These are phyloP conservation scores for Trichonephila inaurata DNA, from an alignment of 1,140 invertebrate species.

Conservation along the genomic window DNA sequence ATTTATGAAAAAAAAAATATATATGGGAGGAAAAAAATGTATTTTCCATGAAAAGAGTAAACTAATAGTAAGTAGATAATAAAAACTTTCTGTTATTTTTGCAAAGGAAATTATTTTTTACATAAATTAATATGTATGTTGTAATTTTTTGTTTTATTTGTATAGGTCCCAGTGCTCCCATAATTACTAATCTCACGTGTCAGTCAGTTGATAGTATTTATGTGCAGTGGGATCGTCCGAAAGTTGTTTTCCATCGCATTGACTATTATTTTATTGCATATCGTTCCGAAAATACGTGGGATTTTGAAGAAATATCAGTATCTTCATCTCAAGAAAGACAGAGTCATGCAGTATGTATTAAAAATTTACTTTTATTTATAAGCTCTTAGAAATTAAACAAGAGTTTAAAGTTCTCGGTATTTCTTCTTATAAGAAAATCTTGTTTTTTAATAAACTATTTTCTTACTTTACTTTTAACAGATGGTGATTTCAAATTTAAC, in stretches of 20 bases:
- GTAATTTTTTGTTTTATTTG: not conserved
- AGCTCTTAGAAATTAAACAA: not conserved
- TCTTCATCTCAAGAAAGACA: conserved; percentile 80
- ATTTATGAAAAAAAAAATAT: no score
- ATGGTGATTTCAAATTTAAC: conserved; percentile 88
- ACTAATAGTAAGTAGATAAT: no score
- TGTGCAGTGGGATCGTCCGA: conserved; percentile 90
- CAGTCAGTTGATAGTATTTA: conserved; percentile 87
- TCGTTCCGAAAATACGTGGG: conserved; percentile 82
- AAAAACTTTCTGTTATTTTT: no score
- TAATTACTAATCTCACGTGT: conserved; percentile 92
- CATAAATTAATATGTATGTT: no score
- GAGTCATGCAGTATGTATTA: conserved; percentile 76
- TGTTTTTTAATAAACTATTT: not conserved
- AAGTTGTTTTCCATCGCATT: conserved; percentile 85
- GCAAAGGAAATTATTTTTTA: no score
- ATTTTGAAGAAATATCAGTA: conserved; percentile 85
- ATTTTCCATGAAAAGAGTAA: no score
- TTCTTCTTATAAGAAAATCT: no score
- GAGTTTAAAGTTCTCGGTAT: no score
- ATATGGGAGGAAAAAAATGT: no score
- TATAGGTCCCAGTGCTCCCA: conserved; percentile 86
- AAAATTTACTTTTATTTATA: conserved; percentile 20
- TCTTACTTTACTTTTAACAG: conserved; percentile 80
- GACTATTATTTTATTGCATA: conserved; percentile 91